Evolutionary conservation across 2,113 vertebrate species (phyloP).

Genomic region (Odobenus rosmarus): DNA sequence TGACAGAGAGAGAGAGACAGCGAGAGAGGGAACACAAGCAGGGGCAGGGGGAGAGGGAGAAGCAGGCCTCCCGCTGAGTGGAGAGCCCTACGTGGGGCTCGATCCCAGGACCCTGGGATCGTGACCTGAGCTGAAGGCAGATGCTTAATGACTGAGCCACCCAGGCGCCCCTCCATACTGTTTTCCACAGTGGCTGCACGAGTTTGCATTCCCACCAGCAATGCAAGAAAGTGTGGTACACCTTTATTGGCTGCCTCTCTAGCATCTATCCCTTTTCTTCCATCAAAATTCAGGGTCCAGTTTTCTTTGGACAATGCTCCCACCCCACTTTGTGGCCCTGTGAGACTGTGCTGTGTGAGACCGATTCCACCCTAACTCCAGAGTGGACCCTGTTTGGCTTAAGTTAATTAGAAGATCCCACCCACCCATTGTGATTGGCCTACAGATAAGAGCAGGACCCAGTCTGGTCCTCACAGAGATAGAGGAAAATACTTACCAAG

Average conservation of each 20-base stretch:
- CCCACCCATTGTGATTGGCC: not conserved
- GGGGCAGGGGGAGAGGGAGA: too few relatives aligned
- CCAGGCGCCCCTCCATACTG: not conserved
- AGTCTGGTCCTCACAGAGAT: not conserved
- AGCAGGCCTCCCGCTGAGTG: too few relatives aligned
- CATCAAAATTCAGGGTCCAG: not conserved
- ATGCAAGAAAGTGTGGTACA: not conserved
- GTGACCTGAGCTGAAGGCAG: too few relatives aligned
- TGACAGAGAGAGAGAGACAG: too few relatives aligned
- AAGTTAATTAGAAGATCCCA: not conserved
- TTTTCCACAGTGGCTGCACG: not conserved
- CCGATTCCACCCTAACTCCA: not conserved
- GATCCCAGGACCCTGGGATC: too few relatives aligned
- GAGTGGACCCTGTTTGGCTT: not conserved
- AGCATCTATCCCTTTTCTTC: not conserved
- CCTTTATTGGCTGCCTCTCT: not conserved
- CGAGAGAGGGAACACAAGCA: too few relatives aligned
- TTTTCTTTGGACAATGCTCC: not conserved
- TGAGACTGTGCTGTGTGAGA: not conserved
- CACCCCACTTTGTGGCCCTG: not conserved
- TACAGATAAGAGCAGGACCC: not conserved
- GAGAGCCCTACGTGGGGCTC: too few relatives aligned
- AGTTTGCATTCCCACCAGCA: not conserved
- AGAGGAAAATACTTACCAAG: not conserved
- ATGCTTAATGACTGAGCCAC: too few relatives aligned